phyloP scores from a whole-genome alignment of 2,888 invertebrate genomes.

The Euphydryas editha region DNA sequence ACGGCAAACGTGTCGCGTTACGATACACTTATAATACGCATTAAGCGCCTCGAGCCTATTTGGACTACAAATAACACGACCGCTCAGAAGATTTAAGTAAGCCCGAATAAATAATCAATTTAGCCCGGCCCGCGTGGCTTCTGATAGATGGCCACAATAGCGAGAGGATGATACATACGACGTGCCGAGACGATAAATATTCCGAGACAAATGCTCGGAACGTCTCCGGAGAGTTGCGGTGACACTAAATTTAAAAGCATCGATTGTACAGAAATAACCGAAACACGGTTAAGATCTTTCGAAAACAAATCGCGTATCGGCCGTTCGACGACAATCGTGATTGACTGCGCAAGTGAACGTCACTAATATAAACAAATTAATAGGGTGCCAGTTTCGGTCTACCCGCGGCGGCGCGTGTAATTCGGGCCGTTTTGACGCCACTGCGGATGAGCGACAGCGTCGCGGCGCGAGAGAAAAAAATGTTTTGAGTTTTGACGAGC shows the following conservation, averaged over 20 bases:
- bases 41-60: constrained; percentile 72
- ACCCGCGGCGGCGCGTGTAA: constrained; percentile 48
- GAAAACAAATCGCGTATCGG: constrained; percentile 83
- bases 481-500: constrained; percentile 49
- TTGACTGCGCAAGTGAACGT: constrained; percentile 82
- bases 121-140: constrained; percentile 71
- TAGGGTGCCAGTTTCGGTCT: constrained; percentile 58
- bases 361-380: constrained; percentile 84
- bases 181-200: constrained; percentile 80
- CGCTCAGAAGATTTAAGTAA: constrained; percentile 75
- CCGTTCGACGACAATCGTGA: constrained; percentile 80
- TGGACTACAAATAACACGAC: constrained; percentile 75
- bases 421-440: neutral
- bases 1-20: constrained; percentile 45
- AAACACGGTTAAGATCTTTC: constrained; percentile 82
- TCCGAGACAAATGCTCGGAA: constrained; percentile 80
- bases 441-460: constrained; percentile 35
- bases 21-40: constrained; percentile 63
- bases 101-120: constrained; percentile 82
- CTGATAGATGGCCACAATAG: constrained; percentile 82
- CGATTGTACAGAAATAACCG: constrained; percentile 83
- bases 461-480: constrained; percentile 47
- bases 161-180: constrained; percentile 79
- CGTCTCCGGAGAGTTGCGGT: constrained; percentile 81
- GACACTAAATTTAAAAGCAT: constrained; percentile 83